These are phyloP conservation scores for Acropternis orthonyx DNA, from an alignment of 2,797 vertebrate species.

Conservation along the genomic window DNA sequence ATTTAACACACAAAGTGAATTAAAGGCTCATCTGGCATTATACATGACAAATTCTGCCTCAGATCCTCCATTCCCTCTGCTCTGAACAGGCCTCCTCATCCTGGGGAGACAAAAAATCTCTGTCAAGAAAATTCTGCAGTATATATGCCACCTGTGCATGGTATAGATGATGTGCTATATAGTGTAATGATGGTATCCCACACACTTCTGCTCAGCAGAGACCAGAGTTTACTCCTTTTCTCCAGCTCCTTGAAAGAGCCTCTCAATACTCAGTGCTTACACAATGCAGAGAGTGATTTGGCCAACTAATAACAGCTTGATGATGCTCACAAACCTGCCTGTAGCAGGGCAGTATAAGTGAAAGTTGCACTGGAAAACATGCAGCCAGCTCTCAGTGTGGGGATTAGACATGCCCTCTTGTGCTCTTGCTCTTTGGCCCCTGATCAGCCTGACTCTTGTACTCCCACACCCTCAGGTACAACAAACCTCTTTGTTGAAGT, in stretches of 20 bases:
- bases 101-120: not conserved
- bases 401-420: not conserved
- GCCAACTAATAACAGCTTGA: not conserved
- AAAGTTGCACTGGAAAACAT: not conserved
- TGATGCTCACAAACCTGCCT: not conserved
- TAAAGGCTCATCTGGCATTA: not conserved
- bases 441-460: not conserved
- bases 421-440: not conserved
- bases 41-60: accelerated
- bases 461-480: not conserved
- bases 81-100: not conserved
- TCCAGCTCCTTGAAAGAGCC: not conserved
- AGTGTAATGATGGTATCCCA: not conserved
- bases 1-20: not conserved
- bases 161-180: not conserved
- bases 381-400: not conserved
- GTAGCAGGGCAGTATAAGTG: not conserved
- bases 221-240: not conserved
- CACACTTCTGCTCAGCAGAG: not conserved
- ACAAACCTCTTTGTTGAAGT: not conserved
- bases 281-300: not conserved
- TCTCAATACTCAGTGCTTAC: not conserved
- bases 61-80: not conserved
- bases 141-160: not conserved
- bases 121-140: not conserved